Evolutionary conservation across 2,113 vertebrate genomes (phyloP), one percentile per base, ranked within the genome.

Genomic region (Elephantulus edwardii): DNA sequence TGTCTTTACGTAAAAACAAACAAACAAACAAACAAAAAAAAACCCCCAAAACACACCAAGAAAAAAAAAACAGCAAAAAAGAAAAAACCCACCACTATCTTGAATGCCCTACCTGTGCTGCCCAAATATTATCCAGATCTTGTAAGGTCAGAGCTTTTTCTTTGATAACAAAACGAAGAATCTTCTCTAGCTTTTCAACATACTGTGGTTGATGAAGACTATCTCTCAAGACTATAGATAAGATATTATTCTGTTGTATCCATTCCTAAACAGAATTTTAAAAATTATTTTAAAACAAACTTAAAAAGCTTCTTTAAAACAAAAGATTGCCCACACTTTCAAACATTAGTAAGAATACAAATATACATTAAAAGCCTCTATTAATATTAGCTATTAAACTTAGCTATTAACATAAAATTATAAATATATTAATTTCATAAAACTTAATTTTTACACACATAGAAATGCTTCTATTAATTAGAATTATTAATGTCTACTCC

Each of bases 191-290:
- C 93, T 99, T 99, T 97, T 99, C 99, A 50, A 99, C 99, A 88
- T 99, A 99, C n/a, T 99, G 99, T 22, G 99, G 99, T 95, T 99
- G 99, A 97, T 99, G 99, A 96, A 99, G 98, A 97, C 99, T 99
- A 97, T 99, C 99, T 88, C 99, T 97, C 95, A 99, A 97, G 82
- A 99, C 99, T 95, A 99, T 99, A 77, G 99, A 99, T 94, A 99
- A 98, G 94, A 99, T 99, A 96, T 99, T 99, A 97, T 99, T 99
- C 97, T 99, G 99, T 94, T 99, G 99, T 97, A 99, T 99, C 99
- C 99, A 99, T 96, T 99, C 99, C 99, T 99, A 97, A 93, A 97
- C 80, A 78, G 77, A 95, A 96, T 95, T 71, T 7, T 82, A 90
- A 95, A 91, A 58, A 28, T n/a, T 83, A 83, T 86, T 91, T 96